A percentile compares a stretch with the other conserved stretches of the same genome.
These are phyloP conservation scores for Agrotis clavis DNA, from an alignment of 2,888 invertebrate species.

Conservation along the genomic window DNA sequence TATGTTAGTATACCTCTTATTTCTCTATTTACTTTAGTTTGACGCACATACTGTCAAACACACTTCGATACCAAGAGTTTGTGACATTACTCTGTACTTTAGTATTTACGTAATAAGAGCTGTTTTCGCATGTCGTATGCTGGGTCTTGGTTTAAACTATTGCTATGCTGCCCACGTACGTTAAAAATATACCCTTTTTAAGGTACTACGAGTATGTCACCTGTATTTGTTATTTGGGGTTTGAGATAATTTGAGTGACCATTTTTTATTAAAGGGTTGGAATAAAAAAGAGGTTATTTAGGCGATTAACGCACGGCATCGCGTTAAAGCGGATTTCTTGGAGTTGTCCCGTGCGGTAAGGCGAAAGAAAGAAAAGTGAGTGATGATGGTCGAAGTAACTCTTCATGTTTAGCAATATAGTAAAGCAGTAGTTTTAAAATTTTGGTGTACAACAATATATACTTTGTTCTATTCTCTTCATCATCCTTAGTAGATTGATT, in stretches of 20 bases:
- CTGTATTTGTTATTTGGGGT: conserved; percentile 28
- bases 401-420: too few species aligned
- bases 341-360: too few species aligned
- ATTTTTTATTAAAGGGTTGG: background rate
- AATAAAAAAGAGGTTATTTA: background rate
- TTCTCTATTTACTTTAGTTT: conserved; percentile 13
- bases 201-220: conserved; percentile 40
- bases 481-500: too few species aligned
- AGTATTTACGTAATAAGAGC: background rate
- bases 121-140: conserved; percentile 3
- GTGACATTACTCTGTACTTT: background rate
- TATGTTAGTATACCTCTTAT: background rate
- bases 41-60: background rate
- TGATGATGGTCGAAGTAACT: too few species aligned
- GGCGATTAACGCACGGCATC: too few species aligned
- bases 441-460: too few species aligned
- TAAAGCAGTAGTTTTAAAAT: too few species aligned
- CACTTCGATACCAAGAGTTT: background rate
- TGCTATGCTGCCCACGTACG: conserved; percentile 40
- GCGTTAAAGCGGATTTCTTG: too few species aligned
- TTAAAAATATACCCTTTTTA: conserved; percentile 43
- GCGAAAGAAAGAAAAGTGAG: too few species aligned
- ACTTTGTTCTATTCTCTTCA: too few species aligned
- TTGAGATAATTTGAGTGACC: background rate
- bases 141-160: background rate